Conservation (phyloP, 2,888 invertebrate genomes). For the Cotesia congregata region DNA sequence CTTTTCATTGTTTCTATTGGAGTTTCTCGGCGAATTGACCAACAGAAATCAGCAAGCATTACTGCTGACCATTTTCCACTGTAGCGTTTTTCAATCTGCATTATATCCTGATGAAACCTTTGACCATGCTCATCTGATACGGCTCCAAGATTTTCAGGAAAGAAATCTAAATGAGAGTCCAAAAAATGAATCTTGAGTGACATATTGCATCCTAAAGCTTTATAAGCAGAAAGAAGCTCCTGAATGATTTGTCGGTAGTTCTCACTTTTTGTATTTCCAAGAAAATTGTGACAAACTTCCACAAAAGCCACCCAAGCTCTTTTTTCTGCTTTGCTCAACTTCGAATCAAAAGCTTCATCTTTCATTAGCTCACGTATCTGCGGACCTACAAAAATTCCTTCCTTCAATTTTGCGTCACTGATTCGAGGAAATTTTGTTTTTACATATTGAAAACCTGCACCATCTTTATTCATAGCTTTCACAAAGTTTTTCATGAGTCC, state of each 20-base stretch:
- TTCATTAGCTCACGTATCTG: constrained; percentile 39
- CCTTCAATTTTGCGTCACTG: constrained; percentile 41
- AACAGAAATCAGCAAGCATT: constrained; percentile 42
- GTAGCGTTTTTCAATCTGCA: constrained; percentile 52
- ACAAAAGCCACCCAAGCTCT: constrained; percentile 35
- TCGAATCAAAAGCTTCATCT: constrained; percentile 28
- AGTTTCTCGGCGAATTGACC: constrained; percentile 30
- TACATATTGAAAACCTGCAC: constrained; percentile 35
- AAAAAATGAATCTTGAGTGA: constrained; percentile 54
- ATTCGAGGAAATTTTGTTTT: constrained; percentile 35
- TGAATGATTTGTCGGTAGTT: constrained; percentile 34
- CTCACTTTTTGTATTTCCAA: constrained; percentile 34
- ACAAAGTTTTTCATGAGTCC: constrained; percentile 54
- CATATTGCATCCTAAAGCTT: constrained; percentile 51
- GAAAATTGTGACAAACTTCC: constrained; percentile 30
- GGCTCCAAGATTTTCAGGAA: constrained; percentile 51
- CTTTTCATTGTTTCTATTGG: constrained; percentile 25
- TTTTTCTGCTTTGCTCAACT: constrained; percentile 27
- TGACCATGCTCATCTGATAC: constrained; percentile 56
- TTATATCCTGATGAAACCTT: constrained; percentile 56
- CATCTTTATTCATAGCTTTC: constrained; percentile 39
- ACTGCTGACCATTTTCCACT: constrained; percentile 39
- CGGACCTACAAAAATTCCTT: constrained; percentile 42
- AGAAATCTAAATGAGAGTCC: constrained; percentile 53
- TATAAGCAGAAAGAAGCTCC: constrained; percentile 40